A percentile compares a stretch with the other conserved stretches of the same genome.
phyloP scores from a whole-genome alignment of 2,797 vertebrate species.

The Zalophus californianus region DNA sequence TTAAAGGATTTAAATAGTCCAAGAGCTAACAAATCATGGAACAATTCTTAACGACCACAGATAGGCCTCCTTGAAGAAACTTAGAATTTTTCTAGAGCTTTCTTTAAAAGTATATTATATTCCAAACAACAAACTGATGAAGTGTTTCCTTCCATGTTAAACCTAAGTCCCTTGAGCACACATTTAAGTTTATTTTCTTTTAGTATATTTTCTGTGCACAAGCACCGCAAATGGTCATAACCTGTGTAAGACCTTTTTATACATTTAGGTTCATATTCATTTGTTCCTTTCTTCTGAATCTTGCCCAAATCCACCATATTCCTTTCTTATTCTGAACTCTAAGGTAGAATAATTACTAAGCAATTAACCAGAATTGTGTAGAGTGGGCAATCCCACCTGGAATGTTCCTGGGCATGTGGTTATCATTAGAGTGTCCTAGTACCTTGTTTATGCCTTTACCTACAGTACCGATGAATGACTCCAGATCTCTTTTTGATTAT shows the following conservation, averaged over 20 bases:
- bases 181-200: background rate
- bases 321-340: conserved; percentile 25
- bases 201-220: background rate
- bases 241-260: background rate
- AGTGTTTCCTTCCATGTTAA: background rate
- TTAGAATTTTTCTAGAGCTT: background rate
- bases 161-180: background rate
- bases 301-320: background rate
- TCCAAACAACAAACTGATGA: background rate
- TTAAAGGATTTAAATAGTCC: background rate
- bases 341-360: background rate
- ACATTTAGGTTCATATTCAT: background rate
- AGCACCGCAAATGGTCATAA: background rate
- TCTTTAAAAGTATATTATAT: background rate
- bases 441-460: background rate
- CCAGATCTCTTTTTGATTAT: background rate
- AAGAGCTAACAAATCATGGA: background rate
- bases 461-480: background rate
- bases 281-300: background rate
- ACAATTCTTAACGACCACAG: background rate
- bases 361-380: background rate
- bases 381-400: background rate
- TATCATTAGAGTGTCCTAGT: background rate
- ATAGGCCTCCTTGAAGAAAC: background rate
- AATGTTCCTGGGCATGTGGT: background rate